These are phyloP conservation scores for Saccostrea cuccullata DNA, from an alignment of 1,140 invertebrate species.

Conservation along the genomic window DNA sequence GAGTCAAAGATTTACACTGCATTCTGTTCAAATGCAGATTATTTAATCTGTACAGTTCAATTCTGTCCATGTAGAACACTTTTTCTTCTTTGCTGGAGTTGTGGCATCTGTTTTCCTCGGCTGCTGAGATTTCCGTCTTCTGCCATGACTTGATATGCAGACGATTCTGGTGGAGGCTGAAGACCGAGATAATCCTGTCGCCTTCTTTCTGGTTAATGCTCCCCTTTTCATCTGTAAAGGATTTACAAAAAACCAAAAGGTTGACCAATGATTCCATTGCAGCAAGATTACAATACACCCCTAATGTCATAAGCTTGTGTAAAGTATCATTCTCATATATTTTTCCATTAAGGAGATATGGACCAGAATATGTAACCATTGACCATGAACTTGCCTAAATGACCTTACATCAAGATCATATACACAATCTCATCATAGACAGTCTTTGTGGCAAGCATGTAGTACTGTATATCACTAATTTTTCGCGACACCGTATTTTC, in stretches of 20 bases:
- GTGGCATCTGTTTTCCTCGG: background rate
- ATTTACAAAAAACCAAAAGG: background rate
- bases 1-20: constrained; percentile 58
- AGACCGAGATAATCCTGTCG: constrained; percentile 53
- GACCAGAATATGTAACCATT: too few relatives aligned
- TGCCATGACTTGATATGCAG: constrained; percentile 49
- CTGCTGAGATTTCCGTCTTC: background rate
- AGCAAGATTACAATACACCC: too few relatives aligned
- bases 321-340: too few relatives aligned
- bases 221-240: constrained; percentile 53
- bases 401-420: too few relatives aligned
- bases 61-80: constrained; percentile 45
- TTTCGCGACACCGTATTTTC: too few relatives aligned
- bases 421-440: too few relatives aligned
- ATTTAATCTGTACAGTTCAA: constrained; percentile 61
- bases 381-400: too few relatives aligned
- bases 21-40: constrained; percentile 62
- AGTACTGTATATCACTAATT: too few relatives aligned
- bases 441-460: too few relatives aligned
- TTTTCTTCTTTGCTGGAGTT: background rate
- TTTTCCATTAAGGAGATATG: too few relatives aligned
- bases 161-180: constrained; percentile 56
- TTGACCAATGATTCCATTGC: too few relatives aligned
- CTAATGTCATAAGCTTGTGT: too few relatives aligned
- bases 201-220: constrained; percentile 57